Percentiles rank a stretch among this genome's conserved stretches.
Conservation (phyloP, 2,888 invertebrate species). For the Galeopsomyia nigrocyanea region DNA sequence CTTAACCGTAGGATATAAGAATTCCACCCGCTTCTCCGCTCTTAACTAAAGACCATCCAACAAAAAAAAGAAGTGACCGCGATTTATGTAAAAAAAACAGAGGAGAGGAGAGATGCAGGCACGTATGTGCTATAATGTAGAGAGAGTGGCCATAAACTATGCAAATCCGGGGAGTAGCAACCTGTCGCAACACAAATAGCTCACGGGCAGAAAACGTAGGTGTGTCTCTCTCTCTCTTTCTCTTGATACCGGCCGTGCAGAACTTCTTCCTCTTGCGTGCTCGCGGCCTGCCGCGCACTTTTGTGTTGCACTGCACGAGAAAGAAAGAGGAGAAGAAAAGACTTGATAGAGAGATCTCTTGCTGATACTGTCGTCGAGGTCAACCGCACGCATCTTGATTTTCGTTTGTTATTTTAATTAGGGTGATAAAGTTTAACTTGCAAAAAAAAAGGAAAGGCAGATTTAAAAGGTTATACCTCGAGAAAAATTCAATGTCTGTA, state of each 20-base stretch:
- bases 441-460: no score
- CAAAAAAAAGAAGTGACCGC: not conserved
- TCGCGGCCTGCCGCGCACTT: conserved; percentile 15
- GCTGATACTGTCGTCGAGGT: conserved; percentile 32
- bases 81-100: conserved; percentile 32
- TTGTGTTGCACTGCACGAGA: not conserved
- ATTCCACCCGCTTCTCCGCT: not conserved
- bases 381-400: no score
- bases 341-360: conserved; percentile 27
- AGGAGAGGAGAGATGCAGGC: conserved; percentile 1
- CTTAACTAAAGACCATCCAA: no score
- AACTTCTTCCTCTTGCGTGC: not conserved
- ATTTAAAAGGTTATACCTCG: no score
- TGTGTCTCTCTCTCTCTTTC: conserved; percentile 45
- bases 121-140: conserved; percentile 25
- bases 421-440: no score
- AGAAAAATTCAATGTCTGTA: no score
- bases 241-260: not conserved
- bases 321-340: not conserved
- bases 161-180: conserved; percentile 51
- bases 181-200: conserved; percentile 56
- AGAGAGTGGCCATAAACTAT: conserved; percentile 43
- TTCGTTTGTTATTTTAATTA: no score
- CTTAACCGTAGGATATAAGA: conserved; percentile 17
- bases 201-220: conserved; percentile 51